Evolutionary conservation across 2,113 vertebrate species (phyloP).

Genomic region (Lucifuga dentata): DNA sequence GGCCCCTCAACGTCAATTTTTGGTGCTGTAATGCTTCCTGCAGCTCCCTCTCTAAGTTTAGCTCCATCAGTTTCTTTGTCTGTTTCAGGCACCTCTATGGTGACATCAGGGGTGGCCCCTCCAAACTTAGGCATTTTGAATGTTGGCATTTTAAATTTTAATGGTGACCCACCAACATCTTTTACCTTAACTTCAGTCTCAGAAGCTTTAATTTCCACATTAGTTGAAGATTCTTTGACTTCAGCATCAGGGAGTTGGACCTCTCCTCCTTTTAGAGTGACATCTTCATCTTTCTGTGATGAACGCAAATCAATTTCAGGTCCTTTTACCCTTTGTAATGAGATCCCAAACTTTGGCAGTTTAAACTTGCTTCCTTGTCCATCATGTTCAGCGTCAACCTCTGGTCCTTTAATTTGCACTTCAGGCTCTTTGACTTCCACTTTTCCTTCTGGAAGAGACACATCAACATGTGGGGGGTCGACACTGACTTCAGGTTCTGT

Average conservation of each 20-base stretch:
- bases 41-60: neutral
- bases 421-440: constrained; percentile 47
- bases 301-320: constrained; percentile 24
- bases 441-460: constrained; percentile 53
- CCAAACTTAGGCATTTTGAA: constrained; percentile 64
- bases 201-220: constrained; percentile 29
- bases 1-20: constrained; percentile 26
- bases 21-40: neutral
- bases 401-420: constrained; percentile 36
- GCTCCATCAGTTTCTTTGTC: constrained; percentile 3
- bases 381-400: constrained; percentile 37
- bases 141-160: constrained; percentile 65
- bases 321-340: constrained; percentile 36
- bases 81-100: constrained; percentile 23
- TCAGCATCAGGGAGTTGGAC: constrained; percentile 3
- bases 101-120: constrained; percentile 9
- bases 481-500: constrained; percentile 37
- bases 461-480: constrained; percentile 47
- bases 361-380: constrained; percentile 52
- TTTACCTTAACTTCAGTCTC: constrained; percentile 42
- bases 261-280: constrained; percentile 19
- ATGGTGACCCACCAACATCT: constrained; percentile 53
- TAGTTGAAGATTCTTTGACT: constrained; percentile 3
- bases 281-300: constrained; percentile 22
- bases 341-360: constrained; percentile 56